Evolutionary conservation across 2,888 invertebrate species (phyloP), one percentile per base, ranked within the genome.

Genomic region (Podotricha telesiphe): DNA sequence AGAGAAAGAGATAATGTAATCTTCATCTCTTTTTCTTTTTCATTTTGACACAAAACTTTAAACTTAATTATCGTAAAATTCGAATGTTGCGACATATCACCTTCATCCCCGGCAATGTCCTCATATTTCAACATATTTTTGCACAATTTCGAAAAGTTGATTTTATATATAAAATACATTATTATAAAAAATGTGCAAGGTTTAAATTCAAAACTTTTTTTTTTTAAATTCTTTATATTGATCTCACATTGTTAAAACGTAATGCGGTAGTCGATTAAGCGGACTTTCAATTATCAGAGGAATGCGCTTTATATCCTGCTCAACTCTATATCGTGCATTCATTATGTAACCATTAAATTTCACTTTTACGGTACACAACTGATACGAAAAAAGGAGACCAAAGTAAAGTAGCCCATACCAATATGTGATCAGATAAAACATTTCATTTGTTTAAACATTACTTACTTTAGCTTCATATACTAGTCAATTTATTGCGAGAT

Each of bases 271-370:
- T 42, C 22, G 17, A 17, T 59, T 28, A 59, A 59, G 28, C 20
- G 45, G 11, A 59, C 45, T 59, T 59, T 28, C 59, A 45, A 59
- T 59, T 59, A 45, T 13, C 45, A 28, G 17, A 22, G 28, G 59
- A 59, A 59, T 59, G 59, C 59, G 59, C 28, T 45, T 45, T 59
- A 59, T 45, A 45, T 45, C 59, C 59, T 59, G 59, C 17, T 59
- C 58, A 58, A 58, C 8, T n/a, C 20, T 42, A 58, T 42, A 42
- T 58, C 20, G 34, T 17, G 34, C 34, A 34, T 53, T 34, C 11
- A 28, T 45, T 59, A 45, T n/a, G 59, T 45, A 59, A 45, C n/a
- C 22, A 20, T 20, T 59, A 6, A 59, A 22, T 45, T 45, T 59
- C 42, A 58, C 59, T 59, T 45, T 7, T 11, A 20, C 40, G 28